Evolutionary conservation across 2,797 vertebrate species (phyloP), one percentile per base, ranked within the genome.

Genomic region (Luscinia luscinia): DNA sequence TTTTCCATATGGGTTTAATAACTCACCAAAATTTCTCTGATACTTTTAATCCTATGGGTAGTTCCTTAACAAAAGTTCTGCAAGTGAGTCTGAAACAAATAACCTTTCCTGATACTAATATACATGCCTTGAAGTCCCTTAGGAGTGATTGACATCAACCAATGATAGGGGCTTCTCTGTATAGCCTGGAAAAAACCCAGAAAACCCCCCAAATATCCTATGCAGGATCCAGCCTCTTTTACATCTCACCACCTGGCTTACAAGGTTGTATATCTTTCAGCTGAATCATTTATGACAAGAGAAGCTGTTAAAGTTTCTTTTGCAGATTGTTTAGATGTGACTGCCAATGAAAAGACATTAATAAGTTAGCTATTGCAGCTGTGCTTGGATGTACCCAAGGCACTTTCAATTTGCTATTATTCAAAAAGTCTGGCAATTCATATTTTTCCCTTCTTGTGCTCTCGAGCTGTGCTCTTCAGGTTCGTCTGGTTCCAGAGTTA

Each of bases 341-440:
- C 84, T 96, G 95, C 94, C 95, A 96, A 84, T 87, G 94, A 91
- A 93, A 94, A 94, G 79, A 92, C 64, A 73, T 92, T 78, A 90
- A 89, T 78, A 93, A 73, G 73, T 88, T 76, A 72, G 79, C 45
- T 88, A 38, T 89, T 93, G 87, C 94, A 96, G 91, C 94, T 96
- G 94, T 40, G 82, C 87, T 73, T 84, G 69, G 55, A 79, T 76
- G 69, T 66, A 96, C 89, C 73, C 82, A 93, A 91, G 91, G 87
- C 76, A 79, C 79, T 95, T 95, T 58, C 58, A 61, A 85, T 89
- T 92, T 68, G 62, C 54, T 89, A 45, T 95, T 90, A 86, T 87
- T 93, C 30, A 89, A 87, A 92, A 87, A 85, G 61, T 66, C 46
- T 89, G 72, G 66, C 68, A 90, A 55, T 80, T 87, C 54, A 21